A percentile compares a stretch with the other conserved stretches of the same genome.
Evolutionary conservation across 53 echinoderm and acorn worm species (phyloP).

Genomic region (Glandiceps talaboti): DNA sequence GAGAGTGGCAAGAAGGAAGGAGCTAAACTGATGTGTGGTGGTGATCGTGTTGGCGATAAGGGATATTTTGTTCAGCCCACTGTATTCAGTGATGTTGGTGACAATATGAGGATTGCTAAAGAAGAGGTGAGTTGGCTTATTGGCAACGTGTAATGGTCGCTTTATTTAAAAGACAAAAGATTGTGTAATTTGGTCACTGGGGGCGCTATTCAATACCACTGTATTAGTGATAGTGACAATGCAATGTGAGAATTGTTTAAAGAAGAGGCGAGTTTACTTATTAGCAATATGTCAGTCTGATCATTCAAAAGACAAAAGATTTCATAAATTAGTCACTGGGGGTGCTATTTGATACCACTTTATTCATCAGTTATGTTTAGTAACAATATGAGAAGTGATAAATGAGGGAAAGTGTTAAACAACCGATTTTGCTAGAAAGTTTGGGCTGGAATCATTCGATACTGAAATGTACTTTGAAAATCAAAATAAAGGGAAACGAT

Average conservation of each 20-base stretch:
- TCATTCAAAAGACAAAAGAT: too few species aligned
- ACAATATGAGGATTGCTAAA: constrained; percentile 80
- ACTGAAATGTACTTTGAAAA: too few species aligned
- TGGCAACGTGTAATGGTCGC: constrained; percentile 52
- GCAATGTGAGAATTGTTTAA: constrained; percentile 75
- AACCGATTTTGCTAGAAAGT: too few species aligned
- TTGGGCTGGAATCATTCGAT: too few species aligned
- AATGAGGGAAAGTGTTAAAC: too few species aligned
- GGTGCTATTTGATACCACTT: too few species aligned
- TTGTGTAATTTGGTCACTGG: constrained; percentile 49
- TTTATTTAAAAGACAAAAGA: too few species aligned
- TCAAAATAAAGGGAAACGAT: too few species aligned
- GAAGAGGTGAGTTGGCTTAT: constrained; percentile 85
- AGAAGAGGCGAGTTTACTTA: constrained; percentile 69
- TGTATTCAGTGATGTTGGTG: constrained; percentile 76
- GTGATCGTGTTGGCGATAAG: constrained; percentile 42
- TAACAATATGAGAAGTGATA: too few species aligned
- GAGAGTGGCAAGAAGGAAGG: constrained; percentile 82
- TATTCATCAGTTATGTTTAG: too few species aligned
- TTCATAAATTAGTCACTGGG: too few species aligned
- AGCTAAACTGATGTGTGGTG: constrained; percentile 60
- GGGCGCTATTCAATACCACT: constrained; percentile 74
- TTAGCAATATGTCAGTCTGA: too few species aligned
- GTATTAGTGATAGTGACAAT: constrained; percentile 78
- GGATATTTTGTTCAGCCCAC: constrained; percentile 88